Evolutionary conservation across 30 jellyfish, hydroid and myxozoan species (phyloP), one percentile per base, ranked within the genome.

Genomic region (Nemopilema nomurai): DNA sequence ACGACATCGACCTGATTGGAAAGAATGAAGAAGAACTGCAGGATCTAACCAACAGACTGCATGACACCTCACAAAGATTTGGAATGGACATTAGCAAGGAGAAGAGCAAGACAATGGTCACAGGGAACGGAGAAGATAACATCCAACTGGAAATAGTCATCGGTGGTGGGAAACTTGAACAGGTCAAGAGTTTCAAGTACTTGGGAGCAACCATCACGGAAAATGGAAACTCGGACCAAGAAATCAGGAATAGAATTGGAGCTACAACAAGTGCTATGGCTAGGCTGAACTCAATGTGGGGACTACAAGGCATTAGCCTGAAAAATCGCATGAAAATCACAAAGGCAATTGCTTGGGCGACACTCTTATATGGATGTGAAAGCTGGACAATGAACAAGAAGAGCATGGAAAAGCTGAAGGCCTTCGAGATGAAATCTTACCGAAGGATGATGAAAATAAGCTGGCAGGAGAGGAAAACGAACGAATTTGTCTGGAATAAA

Each of bases 201-300:
- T 72, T 80, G 31, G 89, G 89, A 65, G 67, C 89, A 30, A 79
- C 69, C 69, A 66, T 79, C 89, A 79, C 82, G 31, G 84, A 79
- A 24, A 41, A 80, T 20, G 89, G 85, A 29, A 49, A 19, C n/a
- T 49, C 80, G 19, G 77, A 77, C 26, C 28, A 51, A 26, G 87
- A 49, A 30, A 77, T 74, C 49, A 32, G 72, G 49, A 41, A 32
- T 41, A 79, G 89, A 62, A 79, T 79, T 33, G 89, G 81, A 20
- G 28, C 67, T 18, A 82, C 67, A n/a, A 53, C 89, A 62, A 79
- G 89, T 66, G 80, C 89, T 20, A 16, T 79, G 81, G 69, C 41
- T 22, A 76, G 67, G 63, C 28, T 76, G 41, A 77, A 62, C 53
- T n/a, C 30, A 41, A 31, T 62, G 27, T 76, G 87, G 87, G 49